Evolutionary conservation across 1,140 invertebrate genomes (phyloP), one percentile per base, ranked within the genome.

Genomic region (Saccostrea cuccullata): DNA sequence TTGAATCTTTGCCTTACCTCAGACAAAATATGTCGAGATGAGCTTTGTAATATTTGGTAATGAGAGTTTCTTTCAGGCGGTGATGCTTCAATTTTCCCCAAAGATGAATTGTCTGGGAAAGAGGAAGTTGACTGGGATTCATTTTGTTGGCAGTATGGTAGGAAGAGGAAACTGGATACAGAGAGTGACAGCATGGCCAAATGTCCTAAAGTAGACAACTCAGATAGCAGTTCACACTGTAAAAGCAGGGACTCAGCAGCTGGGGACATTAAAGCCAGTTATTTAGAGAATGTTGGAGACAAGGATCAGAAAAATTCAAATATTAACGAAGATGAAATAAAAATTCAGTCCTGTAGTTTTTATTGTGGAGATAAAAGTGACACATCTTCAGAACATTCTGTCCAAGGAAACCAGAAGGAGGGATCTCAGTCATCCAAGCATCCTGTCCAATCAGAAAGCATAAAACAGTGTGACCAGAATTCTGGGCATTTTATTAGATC

Each of bases 71-170:
- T 86, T 89, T 17, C 47, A 95, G 95, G 95, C 96, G 98, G 98
- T 0, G 98, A 99, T 96, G 98, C 98, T 30, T 97, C 97, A n/a
- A 98, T 99, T 92, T 97, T 98, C 94, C 95, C 96, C 13, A 93
- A 91, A 88, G 36, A 84, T 84, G 64, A 64, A 73, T 64, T 77
- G 47, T 6, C 40, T 30, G 11, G 26, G n/a, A 15, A n/a, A 8
- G 30, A 20, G 64, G 58, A 36, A 60, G 55, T 55, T 58, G 26
- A 87, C 30, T 55, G 82, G 20, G 82, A 84, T 26, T 84, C 82
- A 13, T 84, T 56, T 55, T 56, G n/a, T 56, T 55, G 40, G 40
- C 82, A 84, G 47, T 55, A 84, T 84, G 55, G 55, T 26, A 84
- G 55, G 20, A 84, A 84, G 55, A 56, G 55, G 13, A 84, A 84